phyloP scores from a whole-genome alignment of 2,797 vertebrate genomes.

The Carcharodon carcharias region DNA sequence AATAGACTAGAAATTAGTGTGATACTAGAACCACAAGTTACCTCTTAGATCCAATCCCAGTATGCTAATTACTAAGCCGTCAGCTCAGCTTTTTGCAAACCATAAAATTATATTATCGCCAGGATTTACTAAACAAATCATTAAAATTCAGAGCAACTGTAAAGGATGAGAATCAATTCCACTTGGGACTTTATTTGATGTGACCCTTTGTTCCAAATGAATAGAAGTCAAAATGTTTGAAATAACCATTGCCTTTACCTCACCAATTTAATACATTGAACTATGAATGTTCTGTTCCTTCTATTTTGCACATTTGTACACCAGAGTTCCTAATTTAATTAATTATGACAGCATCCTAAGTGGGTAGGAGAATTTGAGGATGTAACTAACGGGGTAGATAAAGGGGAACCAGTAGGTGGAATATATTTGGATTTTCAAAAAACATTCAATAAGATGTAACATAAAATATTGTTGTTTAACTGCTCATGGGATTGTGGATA shows the following conservation, averaged over 20 bases:
- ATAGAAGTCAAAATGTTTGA: not conserved
- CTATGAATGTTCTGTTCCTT: no score
- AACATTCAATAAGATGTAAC: no score
- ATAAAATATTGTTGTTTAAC: no score
- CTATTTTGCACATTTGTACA: not conserved
- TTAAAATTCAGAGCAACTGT: not conserved
- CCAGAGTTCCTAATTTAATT: not conserved
- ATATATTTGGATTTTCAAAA: no score
- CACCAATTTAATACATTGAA: not conserved
- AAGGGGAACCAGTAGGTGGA: no score
- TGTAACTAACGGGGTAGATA: no score
- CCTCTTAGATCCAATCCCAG: not conserved
- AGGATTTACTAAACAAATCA: not conserved
- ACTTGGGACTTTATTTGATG: not conserved
- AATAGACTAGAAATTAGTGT: not conserved
- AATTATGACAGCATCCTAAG: not conserved
- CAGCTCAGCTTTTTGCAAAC: not conserved
- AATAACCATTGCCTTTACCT: not conserved
- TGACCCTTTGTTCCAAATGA: not conserved
- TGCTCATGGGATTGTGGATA: no score
- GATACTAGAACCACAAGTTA: not conserved
- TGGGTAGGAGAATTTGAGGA: not conserved
- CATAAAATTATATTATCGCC: not conserved
- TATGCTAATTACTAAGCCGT: not conserved
- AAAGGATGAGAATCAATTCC: not conserved